Percentiles rank a stretch among this genome's conserved stretches.
phyloP scores from a whole-genome alignment of 2,113 vertebrate genomes.

The Psephotus haematonotus region DNA sequence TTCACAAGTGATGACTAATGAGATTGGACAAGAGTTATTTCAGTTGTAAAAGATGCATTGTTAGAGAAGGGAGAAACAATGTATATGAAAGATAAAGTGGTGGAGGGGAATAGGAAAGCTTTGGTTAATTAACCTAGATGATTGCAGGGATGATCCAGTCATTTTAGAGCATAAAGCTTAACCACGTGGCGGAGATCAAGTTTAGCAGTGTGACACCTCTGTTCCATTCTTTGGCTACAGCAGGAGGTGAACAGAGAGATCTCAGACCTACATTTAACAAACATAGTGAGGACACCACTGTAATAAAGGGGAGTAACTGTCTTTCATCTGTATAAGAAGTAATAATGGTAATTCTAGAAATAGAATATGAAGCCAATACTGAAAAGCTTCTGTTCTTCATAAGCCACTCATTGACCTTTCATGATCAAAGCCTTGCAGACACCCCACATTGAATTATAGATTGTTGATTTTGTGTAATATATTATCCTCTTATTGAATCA shows the following conservation, averaged over 20 bases:
- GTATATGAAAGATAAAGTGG: not conserved
- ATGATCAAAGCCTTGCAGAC: not conserved
- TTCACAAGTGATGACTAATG: slow-evolving; percentile 24
- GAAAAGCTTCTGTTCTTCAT: slow-evolving; percentile 14
- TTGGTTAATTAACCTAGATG: slow-evolving; percentile 48
- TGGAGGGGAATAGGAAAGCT: not conserved
- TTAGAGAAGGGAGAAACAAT: not conserved
- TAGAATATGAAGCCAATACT: not conserved
- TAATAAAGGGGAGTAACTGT: slow-evolving; percentile 33
- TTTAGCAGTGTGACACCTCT: slow-evolving; percentile 55
- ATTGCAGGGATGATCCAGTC: slow-evolving; percentile 31
- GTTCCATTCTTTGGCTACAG: slow-evolving; percentile 57
- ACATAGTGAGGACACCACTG: not conserved
- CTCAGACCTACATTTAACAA: slow-evolving; percentile 52
- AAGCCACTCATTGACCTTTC: slow-evolving; percentile 27
- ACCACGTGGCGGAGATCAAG: slow-evolving; percentile 38
- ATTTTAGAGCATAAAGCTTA: slow-evolving; percentile 33
- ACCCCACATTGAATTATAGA: not conserved
- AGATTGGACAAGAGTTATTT: slow-evolving; percentile 3
- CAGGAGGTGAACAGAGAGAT: slow-evolving; percentile 52
- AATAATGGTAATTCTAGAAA: slow-evolving; percentile 42
- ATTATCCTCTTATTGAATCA: not conserved
- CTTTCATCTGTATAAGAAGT: slow-evolving; percentile 28
- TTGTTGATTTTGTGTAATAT: not conserved
- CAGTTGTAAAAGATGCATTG: not conserved